Percentiles rank a stretch among this genome's conserved stretches.
phyloP scores from a whole-genome alignment of 1,140 invertebrate genomes.

The Chionoecetes opilio region DNA sequence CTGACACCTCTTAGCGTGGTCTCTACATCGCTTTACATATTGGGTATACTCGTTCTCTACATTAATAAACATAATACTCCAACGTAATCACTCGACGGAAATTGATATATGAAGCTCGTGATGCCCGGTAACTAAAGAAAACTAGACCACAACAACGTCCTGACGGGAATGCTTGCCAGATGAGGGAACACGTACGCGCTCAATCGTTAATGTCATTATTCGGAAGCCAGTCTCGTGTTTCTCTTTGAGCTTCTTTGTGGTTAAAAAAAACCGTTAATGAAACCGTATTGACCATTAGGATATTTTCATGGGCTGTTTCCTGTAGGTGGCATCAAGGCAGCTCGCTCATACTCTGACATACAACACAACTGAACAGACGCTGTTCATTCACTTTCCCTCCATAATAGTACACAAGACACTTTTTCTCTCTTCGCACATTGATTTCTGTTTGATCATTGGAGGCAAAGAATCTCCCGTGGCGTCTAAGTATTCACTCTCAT shows the following conservation, averaged over 20 bases:
- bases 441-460: background rate
- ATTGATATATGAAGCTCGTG: background rate
- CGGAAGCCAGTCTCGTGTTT: background rate
- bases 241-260: constrained; percentile 15
- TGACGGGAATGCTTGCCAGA: background rate
- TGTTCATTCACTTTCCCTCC: background rate
- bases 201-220: constrained; percentile 22
- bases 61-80: background rate
- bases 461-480: background rate
- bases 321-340: background rate
- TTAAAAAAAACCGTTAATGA: background rate
- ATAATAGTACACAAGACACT: background rate
- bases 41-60: background rate
- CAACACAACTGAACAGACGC: background rate
- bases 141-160: background rate
- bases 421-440: background rate
- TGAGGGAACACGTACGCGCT: constrained; percentile 24
- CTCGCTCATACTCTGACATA: background rate
- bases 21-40: background rate
- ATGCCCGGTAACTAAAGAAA: background rate
- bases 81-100: background rate
- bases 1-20: too few relatives aligned
- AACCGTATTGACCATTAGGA: background rate
- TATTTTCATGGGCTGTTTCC: background rate
- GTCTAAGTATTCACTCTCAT: too few relatives aligned